Conservation (phyloP, 2,113 vertebrate genomes). For the Silurus asotus region DNA sequence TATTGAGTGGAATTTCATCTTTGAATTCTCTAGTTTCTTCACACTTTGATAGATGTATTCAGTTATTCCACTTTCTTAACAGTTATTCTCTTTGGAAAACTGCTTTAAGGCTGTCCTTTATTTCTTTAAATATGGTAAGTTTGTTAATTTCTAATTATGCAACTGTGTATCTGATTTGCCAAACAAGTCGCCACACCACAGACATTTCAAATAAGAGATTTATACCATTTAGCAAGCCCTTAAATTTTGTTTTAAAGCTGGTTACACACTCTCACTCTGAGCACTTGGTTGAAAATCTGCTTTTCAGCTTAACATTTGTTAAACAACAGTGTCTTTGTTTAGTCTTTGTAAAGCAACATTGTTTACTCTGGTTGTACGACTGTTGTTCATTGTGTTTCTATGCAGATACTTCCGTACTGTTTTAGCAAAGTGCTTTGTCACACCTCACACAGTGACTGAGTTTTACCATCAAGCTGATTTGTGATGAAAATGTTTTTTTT, state of each 20-base stretch:
- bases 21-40: background rate
- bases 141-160: background rate
- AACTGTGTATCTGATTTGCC: background rate
- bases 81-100: background rate
- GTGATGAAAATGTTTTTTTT: background rate
- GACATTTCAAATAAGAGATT: background rate
- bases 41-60: background rate
- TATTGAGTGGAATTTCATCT: background rate
- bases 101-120: background rate
- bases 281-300: slow-evolving; percentile 11
- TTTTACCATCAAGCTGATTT: background rate
- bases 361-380: slow-evolving; percentile 33
- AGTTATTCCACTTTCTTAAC: background rate
- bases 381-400: slow-evolving; percentile 35
- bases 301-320: slow-evolving; percentile 23
- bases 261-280: slow-evolving; percentile 7
- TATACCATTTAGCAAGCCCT: background rate
- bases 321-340: slow-evolving; percentile 32
- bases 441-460: slow-evolving; percentile 6
- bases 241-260: background rate
- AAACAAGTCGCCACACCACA: background rate
- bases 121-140: background rate
- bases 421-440: slow-evolving; percentile 32
- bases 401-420: slow-evolving; percentile 27
- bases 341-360: slow-evolving; percentile 25